These are phyloP conservation scores for Poeciliopsis infans DNA, from an alignment of 2,797 vertebrate species.

Conservation along the genomic window DNA sequence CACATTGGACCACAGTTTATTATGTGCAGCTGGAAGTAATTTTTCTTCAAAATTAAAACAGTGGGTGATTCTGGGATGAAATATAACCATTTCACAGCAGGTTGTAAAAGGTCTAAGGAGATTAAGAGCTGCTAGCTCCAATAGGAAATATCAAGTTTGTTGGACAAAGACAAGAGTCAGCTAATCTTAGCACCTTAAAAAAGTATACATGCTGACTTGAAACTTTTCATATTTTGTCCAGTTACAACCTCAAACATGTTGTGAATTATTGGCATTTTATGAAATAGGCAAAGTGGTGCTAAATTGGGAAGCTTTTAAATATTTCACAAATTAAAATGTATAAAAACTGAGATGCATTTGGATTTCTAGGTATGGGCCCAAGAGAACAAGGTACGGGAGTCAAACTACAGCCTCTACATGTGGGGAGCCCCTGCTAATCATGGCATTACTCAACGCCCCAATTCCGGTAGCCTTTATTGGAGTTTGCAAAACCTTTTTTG, in stretches of 20 bases:
- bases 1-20: not conserved
- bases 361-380: not conserved
- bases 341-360: not conserved
- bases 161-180: not conserved
- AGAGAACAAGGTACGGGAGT: no score
- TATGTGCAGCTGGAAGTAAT: constrained; percentile 1
- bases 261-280: not conserved
- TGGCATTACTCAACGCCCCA: no score
- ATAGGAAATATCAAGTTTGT: not conserved
- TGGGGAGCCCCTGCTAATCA: no score
- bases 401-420: no score
- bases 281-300: not conserved
- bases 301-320: not conserved
- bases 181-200: not conserved
- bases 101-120: not conserved
- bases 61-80: not conserved
- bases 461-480: no score
- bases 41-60: constrained; percentile 13
- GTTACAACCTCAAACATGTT: not conserved
- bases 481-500: no score
- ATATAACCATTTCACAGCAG: not conserved
- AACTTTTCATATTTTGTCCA: not conserved
- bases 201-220: not conserved
- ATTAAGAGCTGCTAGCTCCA: not conserved
- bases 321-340: not conserved